Percentiles rank a stretch among this genome's conserved stretches.
phyloP scores from a whole-genome alignment of 2,113 vertebrate species.

The Sander lucioperca region DNA sequence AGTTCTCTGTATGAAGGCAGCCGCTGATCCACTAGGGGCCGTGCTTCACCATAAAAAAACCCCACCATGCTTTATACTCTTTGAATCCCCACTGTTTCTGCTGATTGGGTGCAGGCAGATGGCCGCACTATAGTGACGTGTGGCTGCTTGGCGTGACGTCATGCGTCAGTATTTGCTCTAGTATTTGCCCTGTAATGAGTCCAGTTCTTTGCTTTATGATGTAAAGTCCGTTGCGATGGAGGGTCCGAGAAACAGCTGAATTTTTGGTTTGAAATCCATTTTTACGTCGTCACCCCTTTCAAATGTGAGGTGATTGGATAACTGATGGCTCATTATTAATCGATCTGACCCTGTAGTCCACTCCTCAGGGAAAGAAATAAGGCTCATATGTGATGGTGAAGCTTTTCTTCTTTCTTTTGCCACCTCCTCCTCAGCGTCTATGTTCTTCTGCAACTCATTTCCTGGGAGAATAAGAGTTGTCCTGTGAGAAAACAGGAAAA shows the following conservation, averaged over 20 bases:
- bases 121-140: constrained; percentile 24
- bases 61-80: background rate
- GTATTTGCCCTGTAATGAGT: background rate
- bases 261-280: background rate
- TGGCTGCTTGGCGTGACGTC: constrained; percentile 20
- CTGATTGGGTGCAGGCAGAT: constrained; percentile 5
- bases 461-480: background rate
- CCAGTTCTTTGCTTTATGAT: background rate
- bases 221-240: background rate
- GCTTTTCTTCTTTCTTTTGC: background rate
- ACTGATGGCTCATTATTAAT: background rate
- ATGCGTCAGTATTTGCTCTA: constrained; percentile 7
- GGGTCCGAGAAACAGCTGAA: background rate
- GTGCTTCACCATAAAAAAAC: constrained; percentile 22
- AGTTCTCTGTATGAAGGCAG: background rate
- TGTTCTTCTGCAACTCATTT: constrained; percentile 2
- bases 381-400: background rate
- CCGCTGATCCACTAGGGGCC: constrained; percentile 45
- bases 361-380: background rate
- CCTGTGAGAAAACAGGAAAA: background rate
- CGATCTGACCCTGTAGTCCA: background rate
- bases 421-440: background rate
- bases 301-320: background rate
- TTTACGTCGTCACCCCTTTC: background rate
- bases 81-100: background rate